Evolutionary conservation across 2,888 invertebrate species (phyloP), one percentile per base, ranked within the genome.

Genomic region (Adela reaumurella): DNA sequence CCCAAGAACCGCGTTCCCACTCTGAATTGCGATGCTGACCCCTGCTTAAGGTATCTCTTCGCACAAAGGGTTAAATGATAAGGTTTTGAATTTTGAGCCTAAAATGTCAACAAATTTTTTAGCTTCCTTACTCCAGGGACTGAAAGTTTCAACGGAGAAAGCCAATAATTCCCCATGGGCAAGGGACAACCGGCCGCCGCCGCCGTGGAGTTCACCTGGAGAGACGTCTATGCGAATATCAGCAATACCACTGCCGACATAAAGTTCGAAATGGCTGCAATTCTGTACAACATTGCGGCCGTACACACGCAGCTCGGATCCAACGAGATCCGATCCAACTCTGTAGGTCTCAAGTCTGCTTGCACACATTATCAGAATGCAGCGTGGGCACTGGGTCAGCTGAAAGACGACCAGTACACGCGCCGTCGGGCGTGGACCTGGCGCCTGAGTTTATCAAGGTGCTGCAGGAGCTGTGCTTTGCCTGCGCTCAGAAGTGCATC

Each of bases 311-410:
- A 92, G 58, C 79, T 97, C 1, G 99, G 95, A 1, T 86, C 92
- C 1, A 81, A 84, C 43, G 94, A 95, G 59, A 85, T 87, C 46
- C 82, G 97, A 46, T 86, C 86, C 14, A 86, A 89, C 50, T 86
- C 92, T 0, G 97, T 97, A 63, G 96, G 95, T 51, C 90, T 98
- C 83, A 98, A 98, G 76, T 84, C 94, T 63, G 90, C 97, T 0
- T 99, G 97, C 61, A 94, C 95, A 1, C 96, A 98, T 73, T 98
- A 94, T 63, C 97, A 98, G 67, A 94, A 94, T 70, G 97, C 97
- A 0, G 94, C 96, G 0, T 97, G 97, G 95, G 93, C 95, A 0
- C 97, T 97, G 6, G n/a, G n/a, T 65, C 83, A 89, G 62, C 84
- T 88, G 55, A 64, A 93, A 8, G 83, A 87, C 53, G 91, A 92